A percentile compares a stretch with the other conserved stretches of the same genome.
phyloP scores from a whole-genome alignment of 2,113 vertebrate species.

The Odobenus rosmarus region DNA sequence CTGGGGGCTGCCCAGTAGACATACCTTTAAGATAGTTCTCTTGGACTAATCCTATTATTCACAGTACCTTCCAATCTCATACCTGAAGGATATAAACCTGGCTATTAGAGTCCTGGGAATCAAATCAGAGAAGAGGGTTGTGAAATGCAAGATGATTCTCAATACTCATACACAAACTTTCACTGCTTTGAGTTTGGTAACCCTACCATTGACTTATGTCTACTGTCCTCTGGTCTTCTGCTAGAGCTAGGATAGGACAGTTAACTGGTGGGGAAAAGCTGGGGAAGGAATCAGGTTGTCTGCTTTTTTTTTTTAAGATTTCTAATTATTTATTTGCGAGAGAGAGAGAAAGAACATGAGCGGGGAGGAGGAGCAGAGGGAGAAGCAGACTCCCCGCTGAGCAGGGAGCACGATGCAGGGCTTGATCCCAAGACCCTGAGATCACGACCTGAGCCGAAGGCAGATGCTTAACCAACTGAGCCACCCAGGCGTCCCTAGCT shows the following conservation, averaged over 20 bases:
- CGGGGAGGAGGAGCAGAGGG: no score
- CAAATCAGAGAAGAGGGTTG: neutral
- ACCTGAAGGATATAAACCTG: neutral
- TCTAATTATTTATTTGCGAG: neutral
- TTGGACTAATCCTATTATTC: neutral
- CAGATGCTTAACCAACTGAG: neutral
- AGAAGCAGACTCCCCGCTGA: no score
- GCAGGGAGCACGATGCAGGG: neutral
- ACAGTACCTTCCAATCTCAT: neutral
- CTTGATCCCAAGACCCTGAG: neutral
- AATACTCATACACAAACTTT: neutral
- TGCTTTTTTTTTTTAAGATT: neutral
- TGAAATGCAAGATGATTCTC: neutral
- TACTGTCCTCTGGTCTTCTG: neutral
- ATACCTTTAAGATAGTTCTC: neutral
- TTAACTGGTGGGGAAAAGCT: neutral
- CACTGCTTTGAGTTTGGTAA: neutral
- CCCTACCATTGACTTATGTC: neutral
- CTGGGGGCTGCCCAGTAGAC: neutral
- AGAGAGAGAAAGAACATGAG: neutral
- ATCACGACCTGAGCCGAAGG: neutral
- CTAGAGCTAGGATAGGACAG: neutral
- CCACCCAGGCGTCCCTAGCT: neutral
- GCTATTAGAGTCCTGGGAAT: neutral
- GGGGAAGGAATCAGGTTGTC: neutral